Evolutionary conservation across 2,113 vertebrate species (phyloP).

Genomic region (zebrafish (Danio rerio)): GRCz12tu NC_133193.1:47962001-47962500

Average conservation of each 20-base stretch:
- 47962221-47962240: slow-evolving; percentile 18
- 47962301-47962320: slow-evolving; percentile 1
- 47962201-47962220: neutral
- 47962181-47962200: neutral
- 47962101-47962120: neutral
- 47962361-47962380: neutral
- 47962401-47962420: neutral
- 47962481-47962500: neutral
- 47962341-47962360: slow-evolving; percentile 19
- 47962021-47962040: neutral
- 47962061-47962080: neutral
- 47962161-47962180: neutral
- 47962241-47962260: slow-evolving; percentile 38
- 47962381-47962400: slow-evolving; percentile 4
- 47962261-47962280: slow-evolving; percentile 3
- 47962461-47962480: neutral
- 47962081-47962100: slow-evolving; percentile 32
- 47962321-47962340: slow-evolving; percentile 33
- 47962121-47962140: neutral
- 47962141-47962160: neutral
- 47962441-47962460: neutral
- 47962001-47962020: neutral
- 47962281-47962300: slow-evolving; percentile 8
- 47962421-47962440: neutral
- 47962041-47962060: slow-evolving; percentile 27